Conservation (phyloP, 2,113 vertebrate species). For the Shinisaurus crocodilurus region DNA sequence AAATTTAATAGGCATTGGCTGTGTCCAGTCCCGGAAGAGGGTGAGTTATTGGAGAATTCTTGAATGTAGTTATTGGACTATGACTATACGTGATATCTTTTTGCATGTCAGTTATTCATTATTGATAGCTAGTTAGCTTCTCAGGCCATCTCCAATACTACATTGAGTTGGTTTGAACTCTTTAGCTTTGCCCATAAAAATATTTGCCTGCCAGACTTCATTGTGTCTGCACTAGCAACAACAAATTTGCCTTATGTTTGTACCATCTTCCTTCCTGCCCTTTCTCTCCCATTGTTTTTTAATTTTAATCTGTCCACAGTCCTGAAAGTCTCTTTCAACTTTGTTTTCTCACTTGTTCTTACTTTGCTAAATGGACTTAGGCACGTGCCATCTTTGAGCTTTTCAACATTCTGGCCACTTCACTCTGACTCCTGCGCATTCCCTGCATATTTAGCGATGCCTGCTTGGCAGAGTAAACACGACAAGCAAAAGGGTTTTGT, state of each 20-base stretch:
- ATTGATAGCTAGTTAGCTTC: background rate
- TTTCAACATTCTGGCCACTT: background rate
- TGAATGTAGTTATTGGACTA: background rate
- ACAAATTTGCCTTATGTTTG: background rate
- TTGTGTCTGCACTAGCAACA: background rate
- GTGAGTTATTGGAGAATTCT: slow-evolving; percentile 59
- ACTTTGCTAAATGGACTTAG: background rate
- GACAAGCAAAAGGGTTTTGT: background rate
- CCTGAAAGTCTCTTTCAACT: background rate
- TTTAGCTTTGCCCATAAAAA: background rate
- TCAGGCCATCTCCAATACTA: background rate
- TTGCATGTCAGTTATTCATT: background rate
- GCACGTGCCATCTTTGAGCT: background rate
- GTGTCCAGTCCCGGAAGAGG: slow-evolving; percentile 64
- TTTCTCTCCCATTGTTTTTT: background rate
- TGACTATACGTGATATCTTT: background rate
- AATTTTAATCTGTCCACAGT: slow-evolving; percentile 5
- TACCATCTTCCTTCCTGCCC: background rate
- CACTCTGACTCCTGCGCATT: background rate
- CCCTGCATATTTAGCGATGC: background rate
- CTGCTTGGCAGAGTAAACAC: background rate
- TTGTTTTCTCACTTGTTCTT: slow-evolving; percentile 35
- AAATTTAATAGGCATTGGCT: slow-evolving; percentile 33
- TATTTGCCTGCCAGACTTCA: background rate
- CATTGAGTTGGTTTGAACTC: background rate